These are phyloP conservation scores for Sebastes kiyomatsui DNA, from an alignment of 2,797 vertebrate species.

Conservation along the genomic window DNA sequence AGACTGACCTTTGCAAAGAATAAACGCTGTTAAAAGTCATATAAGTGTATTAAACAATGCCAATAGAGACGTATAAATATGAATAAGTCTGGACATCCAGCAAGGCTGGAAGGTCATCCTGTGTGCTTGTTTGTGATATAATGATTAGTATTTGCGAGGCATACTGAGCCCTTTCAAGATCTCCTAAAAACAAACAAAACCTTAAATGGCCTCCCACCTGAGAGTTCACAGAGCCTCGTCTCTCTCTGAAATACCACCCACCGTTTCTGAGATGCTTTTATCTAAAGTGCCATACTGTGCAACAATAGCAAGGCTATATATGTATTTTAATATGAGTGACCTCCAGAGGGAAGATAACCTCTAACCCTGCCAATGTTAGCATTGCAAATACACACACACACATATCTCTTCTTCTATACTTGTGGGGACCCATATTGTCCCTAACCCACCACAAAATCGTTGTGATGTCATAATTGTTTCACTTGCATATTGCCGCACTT, in stretches of 20 bases:
- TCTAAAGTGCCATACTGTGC: not conserved
- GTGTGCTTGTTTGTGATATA: not conserved
- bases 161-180: not conserved
- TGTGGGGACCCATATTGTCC: too few relatives aligned
- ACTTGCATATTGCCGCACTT: not conserved
- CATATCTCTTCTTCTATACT: too few relatives aligned
- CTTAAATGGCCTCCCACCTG: not conserved
- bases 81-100: not conserved
- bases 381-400: too few relatives aligned
- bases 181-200: constrained; percentile 1
- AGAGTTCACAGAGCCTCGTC: not conserved
- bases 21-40: constrained; percentile 9
- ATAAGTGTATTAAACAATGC: not conserved
- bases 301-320: not conserved
- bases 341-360: not conserved
- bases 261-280: constrained; percentile 5
- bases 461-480: not conserved
- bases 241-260: not conserved
- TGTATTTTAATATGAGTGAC: not conserved
- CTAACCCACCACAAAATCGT: not conserved
- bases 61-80: not conserved
- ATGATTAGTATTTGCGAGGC: not conserved
- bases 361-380: not conserved
- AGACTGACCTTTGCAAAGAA: constrained; percentile 22
- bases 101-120: constrained; percentile 19